These are phyloP conservation scores for Pyxicephalus adspersus DNA, from an alignment of 2,113 vertebrate genomes.

Conservation along the genomic window DNA sequence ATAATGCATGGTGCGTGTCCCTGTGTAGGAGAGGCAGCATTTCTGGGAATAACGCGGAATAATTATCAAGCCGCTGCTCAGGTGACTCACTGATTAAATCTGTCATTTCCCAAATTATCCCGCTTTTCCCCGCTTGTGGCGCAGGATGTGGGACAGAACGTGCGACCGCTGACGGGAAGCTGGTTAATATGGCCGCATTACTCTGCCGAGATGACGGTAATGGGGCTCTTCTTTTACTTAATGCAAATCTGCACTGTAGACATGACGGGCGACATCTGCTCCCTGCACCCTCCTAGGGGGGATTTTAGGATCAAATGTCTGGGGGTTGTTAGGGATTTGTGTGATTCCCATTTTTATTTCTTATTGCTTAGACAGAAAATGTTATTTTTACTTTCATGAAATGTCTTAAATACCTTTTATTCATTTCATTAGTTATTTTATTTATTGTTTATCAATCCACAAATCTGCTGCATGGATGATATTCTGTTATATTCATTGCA, in stretches of 20 bases:
- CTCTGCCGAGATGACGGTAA: background rate
- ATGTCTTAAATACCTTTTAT: too few relatives aligned
- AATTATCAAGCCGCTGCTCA: background rate
- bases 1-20: conserved; percentile 7
- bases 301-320: too few relatives aligned
- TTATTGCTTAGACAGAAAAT: too few relatives aligned
- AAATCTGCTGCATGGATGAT: too few relatives aligned
- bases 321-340: too few relatives aligned
- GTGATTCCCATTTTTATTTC: too few relatives aligned
- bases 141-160: too few relatives aligned
- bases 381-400: too few relatives aligned
- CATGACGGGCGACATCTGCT: background rate
- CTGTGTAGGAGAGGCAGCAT: background rate
- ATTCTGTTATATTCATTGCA: too few relatives aligned
- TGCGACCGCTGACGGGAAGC: background rate
- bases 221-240: background rate
- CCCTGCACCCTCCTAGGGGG: too few relatives aligned
- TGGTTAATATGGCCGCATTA: background rate
- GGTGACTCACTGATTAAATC: conserved; percentile 21
- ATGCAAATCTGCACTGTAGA: background rate
- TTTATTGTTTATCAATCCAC: too few relatives aligned
- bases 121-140: background rate
- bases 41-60: background rate
- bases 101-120: background rate
- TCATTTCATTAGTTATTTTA: too few relatives aligned